Percentiles rank a stretch among this genome's conserved stretches.
Evolutionary conservation across 92 coral and sea anemone genomes (phyloP).

Genomic region (Phymanthus crucifer): DNA sequence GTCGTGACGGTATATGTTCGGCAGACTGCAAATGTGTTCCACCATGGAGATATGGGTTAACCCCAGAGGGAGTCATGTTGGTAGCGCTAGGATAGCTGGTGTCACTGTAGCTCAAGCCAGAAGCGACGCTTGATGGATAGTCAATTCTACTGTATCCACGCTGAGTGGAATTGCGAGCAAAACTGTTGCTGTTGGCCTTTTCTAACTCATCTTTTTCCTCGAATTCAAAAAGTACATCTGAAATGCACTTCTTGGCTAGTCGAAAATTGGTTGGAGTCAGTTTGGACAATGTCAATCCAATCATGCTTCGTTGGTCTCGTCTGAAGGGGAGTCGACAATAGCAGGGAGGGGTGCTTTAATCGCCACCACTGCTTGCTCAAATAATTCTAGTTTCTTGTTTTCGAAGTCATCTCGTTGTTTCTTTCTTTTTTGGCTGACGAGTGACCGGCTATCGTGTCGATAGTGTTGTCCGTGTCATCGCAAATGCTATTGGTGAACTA

Average conservation of each 20-base stretch:
- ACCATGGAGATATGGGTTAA: slow-evolving; percentile 22
- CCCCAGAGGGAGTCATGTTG: slow-evolving; percentile 7
- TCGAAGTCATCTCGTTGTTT: slow-evolving; percentile 18
- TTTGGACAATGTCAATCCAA: slow-evolving; percentile 36
- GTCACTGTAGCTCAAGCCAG: slow-evolving; percentile 32
- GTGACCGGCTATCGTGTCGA: slow-evolving; percentile 25
- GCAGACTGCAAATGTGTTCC: slow-evolving; percentile 35
- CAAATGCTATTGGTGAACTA: slow-evolving; percentile 36
- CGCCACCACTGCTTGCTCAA: slow-evolving; percentile 54
- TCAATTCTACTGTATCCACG: slow-evolving; percentile 36
- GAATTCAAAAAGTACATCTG: slow-evolving; percentile 33
- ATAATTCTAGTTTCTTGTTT: slow-evolving; percentile 47
- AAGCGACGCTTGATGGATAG: slow-evolving; percentile 32
- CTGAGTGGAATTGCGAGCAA: slow-evolving; percentile 41
- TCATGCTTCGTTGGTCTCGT: slow-evolving; percentile 30
- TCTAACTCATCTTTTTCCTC: slow-evolving; percentile 36
- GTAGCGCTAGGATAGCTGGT: slow-evolving; percentile 47
- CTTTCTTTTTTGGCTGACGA: slow-evolving; percentile 38
- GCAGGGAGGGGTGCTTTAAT: slow-evolving; percentile 11
- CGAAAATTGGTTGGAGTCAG: slow-evolving; percentile 35
- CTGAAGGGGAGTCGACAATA: slow-evolving; percentile 1
- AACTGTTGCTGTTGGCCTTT: slow-evolving; percentile 44
- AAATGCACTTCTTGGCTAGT: slow-evolving; percentile 31
- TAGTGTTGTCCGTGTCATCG: slow-evolving; percentile 40
- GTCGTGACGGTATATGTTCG: slow-evolving; percentile 1